Percentiles rank a stretch among this genome's conserved stretches.
Evolutionary conservation across 2,888 invertebrate genomes (phyloP).

Genomic region (Lathronympha strigana): DNA sequence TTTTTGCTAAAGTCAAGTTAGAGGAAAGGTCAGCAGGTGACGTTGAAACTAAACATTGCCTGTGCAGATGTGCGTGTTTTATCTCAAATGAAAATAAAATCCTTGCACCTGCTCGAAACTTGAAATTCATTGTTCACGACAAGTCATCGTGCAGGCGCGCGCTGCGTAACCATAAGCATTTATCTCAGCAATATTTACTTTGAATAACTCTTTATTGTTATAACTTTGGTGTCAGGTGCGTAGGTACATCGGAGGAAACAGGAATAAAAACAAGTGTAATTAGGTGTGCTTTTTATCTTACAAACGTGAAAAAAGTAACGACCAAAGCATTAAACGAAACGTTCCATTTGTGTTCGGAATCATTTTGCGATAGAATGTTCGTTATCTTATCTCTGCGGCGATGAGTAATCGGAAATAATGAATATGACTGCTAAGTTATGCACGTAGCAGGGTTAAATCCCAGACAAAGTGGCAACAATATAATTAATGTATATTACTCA

Average conservation of each 20-base stretch:
- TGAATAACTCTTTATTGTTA: conserved; percentile 62
- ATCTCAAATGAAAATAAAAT: conserved; percentile 60
- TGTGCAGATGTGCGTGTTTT: conserved; percentile 50
- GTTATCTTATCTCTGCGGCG: conserved; percentile 47
- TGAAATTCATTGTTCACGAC: conserved; percentile 67
- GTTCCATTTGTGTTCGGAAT: conserved; percentile 50
- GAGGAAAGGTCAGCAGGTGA: background rate
- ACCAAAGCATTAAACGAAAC: conserved; percentile 58
- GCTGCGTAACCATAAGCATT: conserved; percentile 52
- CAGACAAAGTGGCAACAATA: background rate
- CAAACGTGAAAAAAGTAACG: conserved; percentile 64
- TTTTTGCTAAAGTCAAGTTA: background rate
- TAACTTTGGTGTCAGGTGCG: conserved; percentile 63
- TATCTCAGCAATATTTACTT: conserved; percentile 66
- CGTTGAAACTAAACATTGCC: conserved; percentile 15
- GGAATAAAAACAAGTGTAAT: conserved; percentile 57
- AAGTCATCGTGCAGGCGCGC: conserved; percentile 67
- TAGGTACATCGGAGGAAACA: conserved; percentile 49
- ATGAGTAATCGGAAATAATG: conserved; percentile 48
- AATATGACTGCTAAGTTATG: background rate
- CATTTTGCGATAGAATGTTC: conserved; percentile 51
- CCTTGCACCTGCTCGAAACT: conserved; percentile 67
- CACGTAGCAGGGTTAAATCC: background rate
- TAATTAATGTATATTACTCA: too few species aligned
- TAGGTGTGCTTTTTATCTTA: conserved; percentile 51